These are phyloP conservation scores for Sebastes matsubarae DNA, from an alignment of 2,797 vertebrate species.

Conservation along the genomic window DNA sequence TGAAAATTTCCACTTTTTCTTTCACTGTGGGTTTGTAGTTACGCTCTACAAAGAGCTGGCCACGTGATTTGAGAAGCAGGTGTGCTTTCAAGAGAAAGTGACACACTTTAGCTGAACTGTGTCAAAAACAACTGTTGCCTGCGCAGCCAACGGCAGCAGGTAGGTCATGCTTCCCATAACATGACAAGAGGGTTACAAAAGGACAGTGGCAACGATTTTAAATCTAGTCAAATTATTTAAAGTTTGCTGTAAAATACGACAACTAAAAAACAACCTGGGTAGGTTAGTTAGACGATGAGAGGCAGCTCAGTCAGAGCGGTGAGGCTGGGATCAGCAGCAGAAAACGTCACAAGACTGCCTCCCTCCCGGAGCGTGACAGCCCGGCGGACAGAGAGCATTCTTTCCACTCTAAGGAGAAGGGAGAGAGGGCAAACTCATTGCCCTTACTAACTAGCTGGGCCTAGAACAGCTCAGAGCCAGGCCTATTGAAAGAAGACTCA, in stretches of 20 bases:
- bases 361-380: conserved; percentile 67
- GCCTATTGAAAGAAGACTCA: background rate
- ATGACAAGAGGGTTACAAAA: background rate
- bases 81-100: conserved; percentile 10
- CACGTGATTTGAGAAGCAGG: background rate
- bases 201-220: background rate
- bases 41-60: background rate
- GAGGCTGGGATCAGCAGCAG: conserved; percentile 24
- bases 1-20: background rate
- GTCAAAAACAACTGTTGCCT: conserved; percentile 8
- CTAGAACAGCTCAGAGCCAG: background rate
- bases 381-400: conserved; percentile 65
- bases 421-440: conserved; percentile 56
- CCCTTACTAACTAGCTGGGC: conserved; percentile 45
- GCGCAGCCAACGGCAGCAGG: background rate
- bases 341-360: conserved; percentile 72
- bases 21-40: background rate
- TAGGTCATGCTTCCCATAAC: background rate
- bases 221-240: background rate
- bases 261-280: background rate
- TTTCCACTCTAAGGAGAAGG: conserved; percentile 65
- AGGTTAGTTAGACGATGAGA: background rate
- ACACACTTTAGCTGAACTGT: conserved; percentile 11
- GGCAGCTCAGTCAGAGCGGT: conserved; percentile 8
- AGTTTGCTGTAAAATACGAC: background rate